Base-by-base conservation (phyloP, 2,888 invertebrate genomes). In the Dicyrtomina minuta region DNA sequence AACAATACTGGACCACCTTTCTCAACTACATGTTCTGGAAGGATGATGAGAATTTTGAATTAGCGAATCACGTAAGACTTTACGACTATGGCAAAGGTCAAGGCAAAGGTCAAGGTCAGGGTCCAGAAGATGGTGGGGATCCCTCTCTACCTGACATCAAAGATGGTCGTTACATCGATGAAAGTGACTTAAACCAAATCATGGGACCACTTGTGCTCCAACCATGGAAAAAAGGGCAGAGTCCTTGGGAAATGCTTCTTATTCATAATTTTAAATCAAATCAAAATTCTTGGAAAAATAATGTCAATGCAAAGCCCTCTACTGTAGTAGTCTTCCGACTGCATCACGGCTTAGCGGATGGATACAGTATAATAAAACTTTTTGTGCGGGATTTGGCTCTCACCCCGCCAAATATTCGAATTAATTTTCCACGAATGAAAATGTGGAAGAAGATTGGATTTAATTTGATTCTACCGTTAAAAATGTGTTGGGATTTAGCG, bases 21-120 rank as follows among this genome's bases (percentile, higher is more conserved):
- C 39, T 33, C n/a, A 67, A 67, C 13, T 68, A 64, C 43, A 46
- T 64, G 6, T 71, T 71, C 49, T 71, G 70, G 70, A 66, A 55
- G 26, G 64, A 64, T 67, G 70, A 67, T 13, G 49, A 44, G 46
- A 13, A 39, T 3, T 71, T 71, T 27, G 26, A 67, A 12, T 59
- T 71, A 4, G 10, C 26, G 12, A 46, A 71, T 17, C 70, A 71
- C n/a, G 64, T 71, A 12, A 39, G 67, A 17, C 12, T 33, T 8
- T 33, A 33, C 33, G 33, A 33, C 33, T 33, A 33, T 33, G 33
- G 33, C 4, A n/a, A n/a, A n/a, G n/a, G 33, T 3, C n/a, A n/a
- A n/a, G n/a, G n/a, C n/a, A n/a, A n/a, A n/a, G 10, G 13, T 13
- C 13, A 17, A 46, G n/a, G n/a, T n/a, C n/a, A n/a, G n/a, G n/a